Evolutionary conservation across 2,113 vertebrate genomes (phyloP).

Genomic region (Rallus limicola): DNA sequence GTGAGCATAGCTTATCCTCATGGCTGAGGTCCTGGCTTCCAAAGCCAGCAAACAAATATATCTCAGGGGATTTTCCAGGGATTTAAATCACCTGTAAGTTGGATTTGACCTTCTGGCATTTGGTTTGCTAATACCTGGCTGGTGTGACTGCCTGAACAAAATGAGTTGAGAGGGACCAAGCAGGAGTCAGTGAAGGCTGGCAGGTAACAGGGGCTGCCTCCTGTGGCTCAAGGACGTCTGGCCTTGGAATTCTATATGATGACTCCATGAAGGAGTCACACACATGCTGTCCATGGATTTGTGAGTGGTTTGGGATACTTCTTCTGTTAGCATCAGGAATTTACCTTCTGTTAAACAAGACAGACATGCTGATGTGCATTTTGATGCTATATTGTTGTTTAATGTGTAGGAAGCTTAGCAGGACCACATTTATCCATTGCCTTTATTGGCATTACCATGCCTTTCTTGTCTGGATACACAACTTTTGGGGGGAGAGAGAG

Average conservation of each 20-base stretch:
- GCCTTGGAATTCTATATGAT: fast-evolving
- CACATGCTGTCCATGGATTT: fast-evolving
- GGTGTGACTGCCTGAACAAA: background rate
- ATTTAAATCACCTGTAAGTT: background rate
- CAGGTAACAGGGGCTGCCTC: background rate
- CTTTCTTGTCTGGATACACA: background rate
- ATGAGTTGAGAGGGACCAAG: too few relatives aligned
- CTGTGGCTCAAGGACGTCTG: background rate
- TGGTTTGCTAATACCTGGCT: background rate
- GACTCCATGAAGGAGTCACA: fast-evolving
- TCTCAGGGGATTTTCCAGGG: background rate
- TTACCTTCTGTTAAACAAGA: background rate
- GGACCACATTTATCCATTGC: fast-evolving
- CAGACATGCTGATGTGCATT: background rate
- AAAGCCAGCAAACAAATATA: background rate
- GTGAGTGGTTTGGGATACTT: background rate
- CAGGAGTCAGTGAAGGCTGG: background rate
- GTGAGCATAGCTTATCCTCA: fast-evolving
- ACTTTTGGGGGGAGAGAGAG: fast-evolving
- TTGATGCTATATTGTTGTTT: background rate
- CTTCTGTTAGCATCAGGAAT: background rate
- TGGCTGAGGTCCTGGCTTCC: background rate
- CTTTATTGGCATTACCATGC: fast-evolving
- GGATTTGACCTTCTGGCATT: background rate
- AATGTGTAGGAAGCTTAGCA: background rate